Evolutionary conservation across 92 coral and sea anemone species (phyloP).

Genomic region (Porites lobata): DNA sequence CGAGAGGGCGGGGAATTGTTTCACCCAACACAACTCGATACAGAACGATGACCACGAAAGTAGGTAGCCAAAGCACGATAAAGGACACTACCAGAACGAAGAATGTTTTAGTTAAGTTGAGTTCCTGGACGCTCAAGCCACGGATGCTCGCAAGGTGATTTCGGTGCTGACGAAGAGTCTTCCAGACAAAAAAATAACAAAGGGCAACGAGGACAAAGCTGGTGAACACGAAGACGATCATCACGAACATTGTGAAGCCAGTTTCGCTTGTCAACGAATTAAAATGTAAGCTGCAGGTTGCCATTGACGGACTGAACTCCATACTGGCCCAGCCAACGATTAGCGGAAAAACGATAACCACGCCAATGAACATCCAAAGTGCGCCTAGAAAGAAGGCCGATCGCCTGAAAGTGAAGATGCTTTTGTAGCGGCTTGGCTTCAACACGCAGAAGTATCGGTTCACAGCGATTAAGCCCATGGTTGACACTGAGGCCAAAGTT

Average conservation of each 20-base stretch:
- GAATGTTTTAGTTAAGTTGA: conserved; percentile 19
- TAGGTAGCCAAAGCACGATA: conserved; percentile 23
- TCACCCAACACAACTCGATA: conserved; percentile 1
- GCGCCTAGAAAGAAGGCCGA: conserved; percentile 20
- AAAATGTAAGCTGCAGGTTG: conserved; percentile 20
- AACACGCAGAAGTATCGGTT: conserved; percentile 69
- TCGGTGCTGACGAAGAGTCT: conserved; percentile 23
- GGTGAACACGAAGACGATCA: conserved; percentile 1
- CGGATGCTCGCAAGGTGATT: neutral
- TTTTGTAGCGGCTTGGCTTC: conserved; percentile 56
- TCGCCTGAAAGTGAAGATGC: conserved; percentile 20
- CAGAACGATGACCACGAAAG: conserved; percentile 11
- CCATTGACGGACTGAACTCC: conserved; percentile 25
- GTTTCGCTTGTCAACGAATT: conserved; percentile 1
- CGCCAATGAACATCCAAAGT: conserved; percentile 4
- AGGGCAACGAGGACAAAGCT: conserved; percentile 16
- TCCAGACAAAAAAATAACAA: conserved; percentile 7
- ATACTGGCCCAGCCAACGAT: conserved; percentile 33
- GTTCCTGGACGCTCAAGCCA: conserved; percentile 23
- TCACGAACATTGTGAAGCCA: conserved; percentile 7
- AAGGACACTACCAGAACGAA: conserved; percentile 29
- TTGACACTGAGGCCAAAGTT: conserved; percentile 39
- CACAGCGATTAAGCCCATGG: conserved; percentile 52
- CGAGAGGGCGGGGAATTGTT: conserved; percentile 24
- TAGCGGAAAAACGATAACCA: conserved; percentile 12